A percentile compares a stretch with the other conserved stretches of the same genome.
These are phyloP conservation scores for Nipponacmea schrenckii DNA, from an alignment of 2,888 invertebrate species.

Conservation along the genomic window DNA sequence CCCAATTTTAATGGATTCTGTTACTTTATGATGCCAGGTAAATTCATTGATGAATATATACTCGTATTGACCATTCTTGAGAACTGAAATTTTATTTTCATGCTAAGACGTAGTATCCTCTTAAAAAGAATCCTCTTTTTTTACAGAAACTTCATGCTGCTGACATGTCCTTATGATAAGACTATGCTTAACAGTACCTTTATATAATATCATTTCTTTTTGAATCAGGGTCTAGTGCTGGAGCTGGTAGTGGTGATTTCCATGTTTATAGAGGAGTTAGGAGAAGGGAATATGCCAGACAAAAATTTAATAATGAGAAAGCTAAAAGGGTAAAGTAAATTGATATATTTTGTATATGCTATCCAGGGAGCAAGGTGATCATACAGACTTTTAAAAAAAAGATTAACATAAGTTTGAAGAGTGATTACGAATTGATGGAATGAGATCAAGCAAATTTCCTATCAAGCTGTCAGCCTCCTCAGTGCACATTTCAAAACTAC, in stretches of 20 bases:
- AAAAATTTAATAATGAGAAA: constrained; percentile 91
- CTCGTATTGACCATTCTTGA: too few relatives aligned
- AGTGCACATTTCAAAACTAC: not conserved
- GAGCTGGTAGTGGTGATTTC: constrained; percentile 98
- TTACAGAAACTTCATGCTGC: too few relatives aligned
- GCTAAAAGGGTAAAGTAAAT: constrained; percentile 77
- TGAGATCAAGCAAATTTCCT: too few relatives aligned
- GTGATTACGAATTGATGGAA: not conserved
- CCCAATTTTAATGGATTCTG: too few relatives aligned
- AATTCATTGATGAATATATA: too few relatives aligned
- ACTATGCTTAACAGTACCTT: too few relatives aligned
- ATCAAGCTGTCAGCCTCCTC: not conserved
- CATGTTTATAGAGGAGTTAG: constrained; percentile 96
- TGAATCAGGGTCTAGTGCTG: constrained; percentile 88
- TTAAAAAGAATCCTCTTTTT: too few relatives aligned
- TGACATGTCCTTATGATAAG: too few relatives aligned
- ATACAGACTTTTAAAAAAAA: constrained; percentile 5
- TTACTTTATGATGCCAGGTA: too few relatives aligned
- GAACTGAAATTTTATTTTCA: too few relatives aligned
- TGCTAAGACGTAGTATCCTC: too few relatives aligned
- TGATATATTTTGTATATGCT: not conserved
- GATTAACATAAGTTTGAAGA: not conserved
- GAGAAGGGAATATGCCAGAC: constrained; percentile 94
- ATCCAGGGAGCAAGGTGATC: too few relatives aligned
- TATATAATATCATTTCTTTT: not conserved